phyloP scores from a whole-genome alignment of 1,140 invertebrate species.

The Dreissena rostriformis region DNA sequence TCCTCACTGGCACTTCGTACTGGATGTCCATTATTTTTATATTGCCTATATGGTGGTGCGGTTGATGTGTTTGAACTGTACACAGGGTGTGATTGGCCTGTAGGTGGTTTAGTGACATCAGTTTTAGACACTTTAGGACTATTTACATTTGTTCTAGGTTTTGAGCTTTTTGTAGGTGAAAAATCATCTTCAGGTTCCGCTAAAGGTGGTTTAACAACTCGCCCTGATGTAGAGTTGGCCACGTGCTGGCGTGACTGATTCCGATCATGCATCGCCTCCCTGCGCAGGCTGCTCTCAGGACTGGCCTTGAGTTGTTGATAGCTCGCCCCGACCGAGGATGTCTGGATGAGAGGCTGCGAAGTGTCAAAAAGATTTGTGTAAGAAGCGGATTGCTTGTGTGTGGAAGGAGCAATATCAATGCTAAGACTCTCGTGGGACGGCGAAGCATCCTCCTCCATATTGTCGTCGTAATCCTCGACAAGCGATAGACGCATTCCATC shows the following conservation, averaged over 20 bases:
- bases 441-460: constrained; percentile 10
- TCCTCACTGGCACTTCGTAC: constrained; percentile 53
- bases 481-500: constrained; percentile 62
- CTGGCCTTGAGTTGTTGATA: constrained; percentile 54
- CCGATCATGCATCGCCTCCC: constrained; percentile 34
- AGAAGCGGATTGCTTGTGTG: constrained; percentile 89
- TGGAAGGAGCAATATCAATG: constrained; percentile 93
- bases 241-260: constrained; percentile 15
- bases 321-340: constrained; percentile 55
- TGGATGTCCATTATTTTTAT: constrained; percentile 41
- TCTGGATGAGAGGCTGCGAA: constrained; percentile 54
- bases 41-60: neutral
- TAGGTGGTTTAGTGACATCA: constrained; percentile 18
- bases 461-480: constrained; percentile 63
- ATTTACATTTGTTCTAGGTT: constrained; percentile 56
- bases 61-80: neutral
- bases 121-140: constrained; percentile 64
- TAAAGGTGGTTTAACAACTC: constrained; percentile 62
- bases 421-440: constrained; percentile 78
- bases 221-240: constrained; percentile 11
- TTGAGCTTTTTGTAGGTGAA: constrained; percentile 58
- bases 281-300: neutral
- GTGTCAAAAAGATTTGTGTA: constrained; percentile 94
- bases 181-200: constrained; percentile 71
- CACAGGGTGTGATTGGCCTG: constrained; percentile 1